phyloP scores from a whole-genome alignment of 2,797 vertebrate species.

The Myoxocephalus aenaeus region DNA sequence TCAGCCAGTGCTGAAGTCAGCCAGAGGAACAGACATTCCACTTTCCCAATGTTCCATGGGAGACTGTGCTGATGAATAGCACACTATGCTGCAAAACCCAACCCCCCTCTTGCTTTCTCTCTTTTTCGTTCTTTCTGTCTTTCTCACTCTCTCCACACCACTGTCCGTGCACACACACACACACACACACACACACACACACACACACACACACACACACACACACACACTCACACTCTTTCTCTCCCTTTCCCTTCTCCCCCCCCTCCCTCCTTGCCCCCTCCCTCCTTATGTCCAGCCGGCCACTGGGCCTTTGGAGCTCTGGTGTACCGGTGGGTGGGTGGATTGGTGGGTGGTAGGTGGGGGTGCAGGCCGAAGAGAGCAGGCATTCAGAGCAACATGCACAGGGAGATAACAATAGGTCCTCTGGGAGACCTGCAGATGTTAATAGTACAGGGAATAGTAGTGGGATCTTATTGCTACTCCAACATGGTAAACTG shows the following conservation, averaged over 20 bases:
- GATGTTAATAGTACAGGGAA: slow-evolving; percentile 75
- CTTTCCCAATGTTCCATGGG: slow-evolving; percentile 85
- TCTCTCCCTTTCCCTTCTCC: slow-evolving; percentile 5
- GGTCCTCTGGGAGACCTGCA: slow-evolving; percentile 85
- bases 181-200: slow-evolving; percentile 41
- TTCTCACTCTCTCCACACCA: slow-evolving; percentile 69
- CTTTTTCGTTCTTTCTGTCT: slow-evolving; percentile 31
- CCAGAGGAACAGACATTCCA: slow-evolving; percentile 84
- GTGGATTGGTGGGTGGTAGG: slow-evolving; percentile 75
- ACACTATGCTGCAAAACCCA: slow-evolving; percentile 81
- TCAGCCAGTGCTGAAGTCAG: slow-evolving; percentile 75
- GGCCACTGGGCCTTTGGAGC: slow-evolving; percentile 79
- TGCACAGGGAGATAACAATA: slow-evolving; percentile 82
- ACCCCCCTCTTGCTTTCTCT: slow-evolving; percentile 48
- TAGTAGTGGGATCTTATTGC: slow-evolving; percentile 69
- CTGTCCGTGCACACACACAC: slow-evolving; percentile 61
- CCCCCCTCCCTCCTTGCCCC: not conserved
- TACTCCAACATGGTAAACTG: slow-evolving; percentile 61
- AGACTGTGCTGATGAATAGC: slow-evolving; percentile 82
- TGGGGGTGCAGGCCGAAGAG: slow-evolving; percentile 70
- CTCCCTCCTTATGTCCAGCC: slow-evolving; percentile 64
- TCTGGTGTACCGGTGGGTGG: slow-evolving; percentile 78
- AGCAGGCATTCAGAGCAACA: slow-evolving; percentile 83
- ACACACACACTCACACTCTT: slow-evolving; percentile 40
- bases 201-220: slow-evolving; percentile 42